Evolutionary conservation across 2,113 vertebrate species (phyloP).

Genomic region (Brachypodius melanocephalos): DNA sequence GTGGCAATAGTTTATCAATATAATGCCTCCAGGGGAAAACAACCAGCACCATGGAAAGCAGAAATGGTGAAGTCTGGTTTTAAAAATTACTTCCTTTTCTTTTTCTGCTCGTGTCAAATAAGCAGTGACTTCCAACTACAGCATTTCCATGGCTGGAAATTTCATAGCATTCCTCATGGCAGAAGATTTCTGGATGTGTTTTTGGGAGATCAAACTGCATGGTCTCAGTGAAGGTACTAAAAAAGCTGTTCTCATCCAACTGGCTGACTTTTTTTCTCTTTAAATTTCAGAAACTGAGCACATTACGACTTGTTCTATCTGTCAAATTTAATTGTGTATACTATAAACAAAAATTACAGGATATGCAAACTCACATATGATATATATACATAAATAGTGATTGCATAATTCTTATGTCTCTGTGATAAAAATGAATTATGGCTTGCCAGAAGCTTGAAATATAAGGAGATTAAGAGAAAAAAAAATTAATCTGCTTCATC

Average conservation of each 20-base stretch:
- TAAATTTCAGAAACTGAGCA: neutral
- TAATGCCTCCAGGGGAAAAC: neutral
- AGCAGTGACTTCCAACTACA: neutral
- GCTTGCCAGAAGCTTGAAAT: neutral
- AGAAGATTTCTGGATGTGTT: neutral
- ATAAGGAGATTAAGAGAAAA: neutral
- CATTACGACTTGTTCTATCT: neutral
- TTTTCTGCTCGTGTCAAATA: neutral
- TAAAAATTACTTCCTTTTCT: neutral
- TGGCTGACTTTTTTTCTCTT: neutral
- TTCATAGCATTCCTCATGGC: neutral
- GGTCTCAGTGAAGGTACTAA: neutral
- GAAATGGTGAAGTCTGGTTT: neutral
- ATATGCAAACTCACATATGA: neutral
- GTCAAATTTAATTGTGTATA: neutral
- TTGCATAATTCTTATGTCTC: neutral
- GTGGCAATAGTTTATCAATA: neutral
- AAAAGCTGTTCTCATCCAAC: neutral
- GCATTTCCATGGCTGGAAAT: neutral
- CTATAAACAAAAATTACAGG: neutral
- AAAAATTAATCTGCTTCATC: neutral
- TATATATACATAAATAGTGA: neutral
- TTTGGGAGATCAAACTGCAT: neutral
- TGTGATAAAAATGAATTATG: neutral
- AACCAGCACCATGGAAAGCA: neutral